Base-by-base conservation (phyloP, 2,888 invertebrate genomes). In the Fragum whitleyi region DNA sequence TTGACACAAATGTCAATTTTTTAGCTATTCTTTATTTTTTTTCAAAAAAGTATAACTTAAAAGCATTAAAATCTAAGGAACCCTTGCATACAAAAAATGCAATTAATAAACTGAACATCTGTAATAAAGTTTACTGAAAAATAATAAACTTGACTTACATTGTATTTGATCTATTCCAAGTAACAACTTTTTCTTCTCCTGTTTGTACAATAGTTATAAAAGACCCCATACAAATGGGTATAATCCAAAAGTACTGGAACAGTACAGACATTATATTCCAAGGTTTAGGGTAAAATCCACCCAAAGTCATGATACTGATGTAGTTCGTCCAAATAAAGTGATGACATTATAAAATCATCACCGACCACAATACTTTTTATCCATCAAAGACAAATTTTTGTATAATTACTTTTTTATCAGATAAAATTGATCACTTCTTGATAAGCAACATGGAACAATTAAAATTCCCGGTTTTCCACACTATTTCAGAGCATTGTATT, bases 161-260 rank as follows among this genome's bases (percentile, higher is more conserved):
- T 59, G 77, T 67, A 59, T 81, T 81, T 36, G 71, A 68, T 57
- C 39, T 74, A 74, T 81, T 74, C 81, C 81, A 81, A 29, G 36
- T 36, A 74, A 74, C 53, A 23, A 36, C 39, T 47, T 42, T 36
- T 39, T 71, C 59, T 59, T 77, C 74, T 28, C 74, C 77, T 28
- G 82, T 78, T 28, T 82, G 76, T 21, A 82, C 82, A 36, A 82
- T 51, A 2, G 78, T 76, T 19, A 82, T 82, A 51, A 82, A 55
- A 14, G 78, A 70, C 76, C 82, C 82, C 82, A 82, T 75, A 76
- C 82, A 78, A 57, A 82, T 62, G 78, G 82, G 82, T 73, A 82
- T 53, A 51, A 82, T 82, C 82, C 82, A 82, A 69, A 78, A 53
- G 74, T 79, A 76, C 7, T 82, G 73, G 26, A 76, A 70, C 47